phyloP scores from a whole-genome alignment of 2,113 vertebrate species.

The Boleophthalmus pectinirostris region DNA sequence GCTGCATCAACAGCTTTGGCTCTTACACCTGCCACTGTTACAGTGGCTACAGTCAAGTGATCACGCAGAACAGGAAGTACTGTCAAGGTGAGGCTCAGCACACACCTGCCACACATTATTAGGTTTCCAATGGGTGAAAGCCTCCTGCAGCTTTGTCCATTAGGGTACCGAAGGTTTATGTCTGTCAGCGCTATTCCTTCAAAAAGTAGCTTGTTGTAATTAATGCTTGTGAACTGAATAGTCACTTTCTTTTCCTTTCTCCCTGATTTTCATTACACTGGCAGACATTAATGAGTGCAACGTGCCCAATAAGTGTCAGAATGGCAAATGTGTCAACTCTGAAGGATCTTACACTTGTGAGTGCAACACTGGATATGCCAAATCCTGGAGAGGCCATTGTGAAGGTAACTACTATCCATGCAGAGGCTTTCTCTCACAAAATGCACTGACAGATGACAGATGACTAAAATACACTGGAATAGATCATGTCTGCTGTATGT shows the following conservation, averaged over 20 bases:
- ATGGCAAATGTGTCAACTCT: slow-evolving; percentile 86
- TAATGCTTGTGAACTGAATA: slow-evolving; percentile 47
- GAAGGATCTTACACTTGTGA: slow-evolving; percentile 88
- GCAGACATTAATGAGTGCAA: slow-evolving; percentile 89
- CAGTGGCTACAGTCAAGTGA: slow-evolving; percentile 81
- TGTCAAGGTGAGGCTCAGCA: slow-evolving; percentile 84
- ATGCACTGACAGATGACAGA: not conserved
- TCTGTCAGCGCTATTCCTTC: slow-evolving; percentile 41
- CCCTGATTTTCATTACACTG: slow-evolving; percentile 47
- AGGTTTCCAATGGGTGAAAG: slow-evolving; percentile 27
- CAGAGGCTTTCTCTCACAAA: not conserved
- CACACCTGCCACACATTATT: slow-evolving; percentile 4
- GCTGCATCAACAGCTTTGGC: slow-evolving; percentile 85
- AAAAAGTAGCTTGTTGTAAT: slow-evolving; percentile 44
- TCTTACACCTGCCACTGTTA: slow-evolving; percentile 89
- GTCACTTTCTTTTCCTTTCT: slow-evolving; percentile 47
- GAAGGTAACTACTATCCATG: slow-evolving; percentile 79
- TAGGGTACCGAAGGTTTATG: slow-evolving; percentile 13
- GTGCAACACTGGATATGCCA: slow-evolving; percentile 83
- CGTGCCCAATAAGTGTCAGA: slow-evolving; percentile 81
- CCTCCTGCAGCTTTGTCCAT: slow-evolving; percentile 13
- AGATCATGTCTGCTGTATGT: not conserved
- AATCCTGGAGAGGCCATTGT: slow-evolving; percentile 81
- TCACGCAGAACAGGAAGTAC: slow-evolving; percentile 78
- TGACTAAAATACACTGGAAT: not conserved